Conservation (phyloP, 2,113 vertebrate genomes). For the Hemiprocne comata region DNA sequence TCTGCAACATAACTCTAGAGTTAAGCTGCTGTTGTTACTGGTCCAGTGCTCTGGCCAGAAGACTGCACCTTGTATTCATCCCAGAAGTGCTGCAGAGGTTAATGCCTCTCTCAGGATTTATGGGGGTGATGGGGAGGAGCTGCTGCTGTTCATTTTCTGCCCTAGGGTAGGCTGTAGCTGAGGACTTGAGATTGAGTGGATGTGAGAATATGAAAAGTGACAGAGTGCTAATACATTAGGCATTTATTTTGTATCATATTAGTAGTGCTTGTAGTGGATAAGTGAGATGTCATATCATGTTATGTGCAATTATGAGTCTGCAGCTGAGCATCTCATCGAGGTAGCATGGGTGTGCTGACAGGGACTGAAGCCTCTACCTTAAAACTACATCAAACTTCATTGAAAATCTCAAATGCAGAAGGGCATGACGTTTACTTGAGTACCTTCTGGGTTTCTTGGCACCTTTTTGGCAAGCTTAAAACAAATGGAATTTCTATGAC, state of each 20-base stretch:
- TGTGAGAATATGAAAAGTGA: slow-evolving; percentile 42
- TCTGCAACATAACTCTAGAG: fast-evolving
- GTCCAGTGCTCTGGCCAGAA: background rate
- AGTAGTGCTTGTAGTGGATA: slow-evolving; percentile 28
- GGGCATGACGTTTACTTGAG: background rate
- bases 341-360: background rate
- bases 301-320: background rate
- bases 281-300: slow-evolving; percentile 38
- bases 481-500: background rate
- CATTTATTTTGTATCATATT: slow-evolving; percentile 54
- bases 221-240: slow-evolving; percentile 61
- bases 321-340: background rate
- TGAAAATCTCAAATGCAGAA: background rate
- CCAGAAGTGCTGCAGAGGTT: background rate
- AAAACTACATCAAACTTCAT: background rate
- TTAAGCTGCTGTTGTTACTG: background rate
- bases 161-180: background rate
- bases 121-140: slow-evolving; percentile 14
- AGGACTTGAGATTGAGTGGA: slow-evolving; percentile 6
- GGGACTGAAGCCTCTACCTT: background rate
- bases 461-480: background rate
- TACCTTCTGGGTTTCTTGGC: background rate
- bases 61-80: background rate
- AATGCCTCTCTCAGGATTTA: background rate
- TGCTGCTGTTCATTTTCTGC: background rate